A percentile compares a stretch with the other conserved stretches of the same genome.
Conservation (phyloP, 2,797 vertebrate species). For the Cyclura pinguis region DNA sequence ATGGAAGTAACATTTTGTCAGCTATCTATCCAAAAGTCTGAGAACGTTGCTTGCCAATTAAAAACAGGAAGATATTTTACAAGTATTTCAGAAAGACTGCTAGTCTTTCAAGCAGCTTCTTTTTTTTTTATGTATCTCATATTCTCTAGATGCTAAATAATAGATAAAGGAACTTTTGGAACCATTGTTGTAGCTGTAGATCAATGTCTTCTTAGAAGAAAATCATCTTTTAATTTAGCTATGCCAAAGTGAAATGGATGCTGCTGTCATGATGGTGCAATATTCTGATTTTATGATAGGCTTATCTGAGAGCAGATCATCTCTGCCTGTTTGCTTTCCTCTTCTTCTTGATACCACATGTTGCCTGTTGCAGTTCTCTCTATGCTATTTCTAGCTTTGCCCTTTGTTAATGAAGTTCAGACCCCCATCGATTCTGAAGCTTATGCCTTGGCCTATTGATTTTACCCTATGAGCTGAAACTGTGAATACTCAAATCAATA, state of each 20-base stretch:
- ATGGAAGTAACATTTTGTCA: background rate
- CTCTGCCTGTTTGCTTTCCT: conserved; percentile 3
- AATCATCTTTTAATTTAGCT: background rate
- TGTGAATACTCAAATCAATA: background rate
- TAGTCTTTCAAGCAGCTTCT: background rate
- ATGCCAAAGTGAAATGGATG: background rate
- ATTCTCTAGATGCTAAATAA: conserved; percentile 25
- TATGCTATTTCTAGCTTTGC: conserved; percentile 21
- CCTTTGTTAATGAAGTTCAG: background rate
- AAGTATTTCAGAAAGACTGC: background rate
- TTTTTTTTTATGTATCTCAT: background rate
- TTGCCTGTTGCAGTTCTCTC: background rate
- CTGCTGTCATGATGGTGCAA: rapidly evolving
- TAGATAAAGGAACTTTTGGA: conserved; percentile 8
- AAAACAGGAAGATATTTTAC: background rate
- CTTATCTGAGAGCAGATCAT: background rate
- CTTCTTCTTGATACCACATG: background rate
- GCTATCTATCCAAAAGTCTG: background rate
- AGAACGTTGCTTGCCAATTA: background rate
- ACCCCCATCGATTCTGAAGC: background rate
- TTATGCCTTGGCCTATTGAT: background rate
- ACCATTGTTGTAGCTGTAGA: background rate
- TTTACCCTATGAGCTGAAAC: background rate
- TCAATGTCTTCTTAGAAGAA: conserved; percentile 17
- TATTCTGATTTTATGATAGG: conserved; percentile 16